Evolutionary conservation across 1,140 invertebrate species (phyloP).

Genomic region (Antheraea pernyi): DNA sequence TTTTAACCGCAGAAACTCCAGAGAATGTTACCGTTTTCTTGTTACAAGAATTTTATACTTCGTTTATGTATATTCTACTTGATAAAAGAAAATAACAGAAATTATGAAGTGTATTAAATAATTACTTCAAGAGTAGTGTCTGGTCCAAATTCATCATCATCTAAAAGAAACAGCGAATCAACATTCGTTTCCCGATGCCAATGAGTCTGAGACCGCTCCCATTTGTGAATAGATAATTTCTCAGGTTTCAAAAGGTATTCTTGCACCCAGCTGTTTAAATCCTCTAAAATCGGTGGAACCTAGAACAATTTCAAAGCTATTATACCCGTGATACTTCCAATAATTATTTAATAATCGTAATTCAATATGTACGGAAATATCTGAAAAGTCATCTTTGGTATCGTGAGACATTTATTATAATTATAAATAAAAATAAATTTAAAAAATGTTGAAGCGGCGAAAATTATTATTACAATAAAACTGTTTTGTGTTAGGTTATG

Average conservation of each 20-base stretch:
- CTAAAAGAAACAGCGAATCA: slow-evolving; percentile 56
- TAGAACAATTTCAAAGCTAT: slow-evolving; percentile 41
- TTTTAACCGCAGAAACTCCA: no score
- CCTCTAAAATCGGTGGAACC: slow-evolving; percentile 68
- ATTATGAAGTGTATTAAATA: background rate
- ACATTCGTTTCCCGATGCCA: slow-evolving; percentile 65
- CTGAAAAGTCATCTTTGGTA: slow-evolving; percentile 40
- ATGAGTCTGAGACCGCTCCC: slow-evolving; percentile 64
- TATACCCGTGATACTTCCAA: background rate
- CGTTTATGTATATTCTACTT: no score
- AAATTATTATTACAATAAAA: no score
- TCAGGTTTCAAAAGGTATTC: slow-evolving; percentile 68
- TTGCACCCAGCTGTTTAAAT: slow-evolving; percentile 62
- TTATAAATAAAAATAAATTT: no score
- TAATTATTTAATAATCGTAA: background rate
- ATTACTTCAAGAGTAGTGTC: slow-evolving; percentile 63
- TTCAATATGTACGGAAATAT: slow-evolving; percentile 31
- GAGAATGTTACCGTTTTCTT: background rate
- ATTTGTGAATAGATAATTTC: slow-evolving; percentile 65
- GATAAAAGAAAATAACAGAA: no score
- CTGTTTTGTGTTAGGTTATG: no score
- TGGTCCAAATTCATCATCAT: slow-evolving; percentile 54
- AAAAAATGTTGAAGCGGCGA: no score
- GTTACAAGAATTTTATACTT: background rate
- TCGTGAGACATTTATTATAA: slow-evolving; percentile 32